phyloP scores from a whole-genome alignment of 2,113 vertebrate species.

The Uropsilus gracilis region DNA sequence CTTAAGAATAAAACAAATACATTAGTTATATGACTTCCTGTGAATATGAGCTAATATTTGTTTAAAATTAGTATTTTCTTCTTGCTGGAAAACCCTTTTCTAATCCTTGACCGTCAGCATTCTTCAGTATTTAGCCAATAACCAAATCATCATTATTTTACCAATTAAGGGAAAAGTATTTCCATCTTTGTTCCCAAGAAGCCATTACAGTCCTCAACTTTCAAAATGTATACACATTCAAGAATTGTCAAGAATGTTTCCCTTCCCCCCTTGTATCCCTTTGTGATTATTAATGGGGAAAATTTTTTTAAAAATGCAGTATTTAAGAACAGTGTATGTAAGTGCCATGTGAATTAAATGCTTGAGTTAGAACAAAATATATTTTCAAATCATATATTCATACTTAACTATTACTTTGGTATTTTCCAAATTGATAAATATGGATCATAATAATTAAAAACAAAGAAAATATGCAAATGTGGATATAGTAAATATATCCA shows the following conservation, averaged over 20 bases:
- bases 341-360: conserved; percentile 17
- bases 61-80: background rate
- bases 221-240: background rate
- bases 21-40: background rate
- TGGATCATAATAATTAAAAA: background rate
- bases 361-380: background rate
- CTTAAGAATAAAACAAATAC: conserved; percentile 24
- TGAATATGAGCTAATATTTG: background rate
- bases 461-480: background rate
- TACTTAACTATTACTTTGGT: background rate
- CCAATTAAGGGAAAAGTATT: background rate
- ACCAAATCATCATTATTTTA: background rate
- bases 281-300: background rate
- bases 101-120: background rate
- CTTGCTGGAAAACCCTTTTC: background rate
- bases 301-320: background rate
- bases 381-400: conserved; percentile 1
- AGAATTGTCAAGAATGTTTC: background rate
- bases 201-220: background rate
- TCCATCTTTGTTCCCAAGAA: background rate
- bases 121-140: background rate
- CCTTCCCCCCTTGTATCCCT: background rate
- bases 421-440: conserved; percentile 4
- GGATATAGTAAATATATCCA: background rate
- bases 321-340: background rate